Base-by-base conservation (phyloP, 2,113 vertebrate genomes). In the Oxygymnocypris stewartii region DNA sequence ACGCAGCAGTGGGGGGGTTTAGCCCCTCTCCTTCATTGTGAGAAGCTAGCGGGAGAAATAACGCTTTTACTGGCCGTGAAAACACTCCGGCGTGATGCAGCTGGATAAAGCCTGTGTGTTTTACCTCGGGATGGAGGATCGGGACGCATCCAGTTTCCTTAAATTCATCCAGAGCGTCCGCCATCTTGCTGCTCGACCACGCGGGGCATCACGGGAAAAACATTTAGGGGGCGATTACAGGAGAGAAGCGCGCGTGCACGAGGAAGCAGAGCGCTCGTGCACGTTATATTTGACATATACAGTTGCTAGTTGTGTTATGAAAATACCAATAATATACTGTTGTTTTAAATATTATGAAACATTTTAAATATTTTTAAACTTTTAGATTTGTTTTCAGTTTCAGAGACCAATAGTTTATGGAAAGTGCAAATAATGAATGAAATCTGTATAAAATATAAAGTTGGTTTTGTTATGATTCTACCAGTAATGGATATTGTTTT, bases 61-160 rank as follows among this genome's bases (percentile, higher is more conserved):
- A 25, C 31, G 69, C 6, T 31, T 82, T 37, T 16, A 2, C 31
- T 0, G 12, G 12, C 18, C 23, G 20, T 59, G 4, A 74, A 73
- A 59, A 40, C 69, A 28, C 12, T 6, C 20, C 20, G 1, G 47
- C 16, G 67, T 7, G 0, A 23, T 20, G 76, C 42, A 12, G 59
- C 47, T 20, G 35, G 4, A 65, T 73, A 74, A 69, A 8, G 13
- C 23, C 9, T 9, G 67, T 31, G 4, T 0, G 6, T 23, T 83
- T 89, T 94, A 98, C 97, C 97, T 99, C 97, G 0, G 97, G 95
- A 90, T 98, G 97, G 89, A 99, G 96, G 91, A 98, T 95, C 89
- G 97, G 97, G 92, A 97, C 97, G 87, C 97, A 98, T 73, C 97
- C 96, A 94, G 96, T 96, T 90, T 99, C 97, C 92, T 97, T 97